phyloP scores from a whole-genome alignment of 2,113 vertebrate genomes.

The Stegastes partitus region DNA sequence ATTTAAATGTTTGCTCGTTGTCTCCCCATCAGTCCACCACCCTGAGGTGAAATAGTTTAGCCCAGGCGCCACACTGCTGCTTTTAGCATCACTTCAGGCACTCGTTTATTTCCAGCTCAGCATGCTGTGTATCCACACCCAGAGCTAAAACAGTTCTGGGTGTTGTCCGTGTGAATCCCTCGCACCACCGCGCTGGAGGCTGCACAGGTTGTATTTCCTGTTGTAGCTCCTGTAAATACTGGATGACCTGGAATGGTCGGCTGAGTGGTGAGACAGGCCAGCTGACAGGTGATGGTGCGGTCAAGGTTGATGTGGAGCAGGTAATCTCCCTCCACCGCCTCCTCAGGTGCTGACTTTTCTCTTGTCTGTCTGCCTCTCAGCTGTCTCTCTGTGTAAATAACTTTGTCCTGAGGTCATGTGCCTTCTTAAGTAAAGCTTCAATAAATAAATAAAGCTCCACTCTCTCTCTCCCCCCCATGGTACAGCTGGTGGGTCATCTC shows the following conservation, averaged over 20 bases:
- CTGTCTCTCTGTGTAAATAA: conserved; percentile 16
- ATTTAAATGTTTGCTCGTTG: too few species aligned
- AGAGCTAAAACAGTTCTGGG: conserved; percentile 19
- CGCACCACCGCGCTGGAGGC: conserved; percentile 16
- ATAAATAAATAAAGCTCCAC: conserved; percentile 46
- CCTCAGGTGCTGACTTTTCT: neutral
- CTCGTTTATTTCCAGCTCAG: neutral
- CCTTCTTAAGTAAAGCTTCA: conserved; percentile 37
- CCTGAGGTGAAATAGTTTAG: neutral
- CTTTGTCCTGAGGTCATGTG: conserved; percentile 17
- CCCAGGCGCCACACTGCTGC: neutral
- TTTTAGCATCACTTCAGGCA: neutral
- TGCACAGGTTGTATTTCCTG: conserved; percentile 9
- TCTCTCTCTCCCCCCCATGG: conserved; percentile 15
- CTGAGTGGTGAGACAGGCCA: neutral
- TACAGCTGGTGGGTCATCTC: conserved; percentile 76
- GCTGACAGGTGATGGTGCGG: neutral
- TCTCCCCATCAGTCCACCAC: too few species aligned
- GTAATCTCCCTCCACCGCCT: conserved; percentile 28
- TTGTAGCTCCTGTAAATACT: conserved; percentile 45
- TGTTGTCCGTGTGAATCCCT: conserved; percentile 24
- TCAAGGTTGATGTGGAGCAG: conserved; percentile 27
- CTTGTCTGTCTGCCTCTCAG: neutral
- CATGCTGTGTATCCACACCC: neutral
- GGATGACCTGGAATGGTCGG: conserved; percentile 22